phyloP scores from a whole-genome alignment of 1,140 invertebrate species.

The Oscheius sp. region DNA sequence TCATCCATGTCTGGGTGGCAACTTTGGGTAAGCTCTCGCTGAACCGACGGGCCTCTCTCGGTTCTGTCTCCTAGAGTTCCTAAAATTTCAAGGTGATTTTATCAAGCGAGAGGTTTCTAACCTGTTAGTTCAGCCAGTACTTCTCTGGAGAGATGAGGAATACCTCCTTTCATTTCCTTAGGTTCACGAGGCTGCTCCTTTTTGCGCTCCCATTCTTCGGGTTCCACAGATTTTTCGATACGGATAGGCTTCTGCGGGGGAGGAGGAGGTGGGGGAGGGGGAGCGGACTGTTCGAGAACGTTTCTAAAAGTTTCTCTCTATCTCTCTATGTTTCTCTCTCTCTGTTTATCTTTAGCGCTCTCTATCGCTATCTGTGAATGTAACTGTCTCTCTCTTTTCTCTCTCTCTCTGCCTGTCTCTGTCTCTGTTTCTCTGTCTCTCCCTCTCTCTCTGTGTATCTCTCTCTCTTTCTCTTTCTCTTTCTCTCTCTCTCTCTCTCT shows the following conservation, averaged over 20 bases:
- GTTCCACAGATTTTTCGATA: not conserved
- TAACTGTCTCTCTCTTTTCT: not conserved
- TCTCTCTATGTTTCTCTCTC: not conserved
- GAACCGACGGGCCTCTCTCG: conserved; percentile 23
- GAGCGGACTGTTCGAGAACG: conserved; percentile 25
- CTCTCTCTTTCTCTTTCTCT: not conserved
- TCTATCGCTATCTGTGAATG: not conserved
- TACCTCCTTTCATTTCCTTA: conserved; percentile 17
- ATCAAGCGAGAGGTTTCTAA: not conserved
- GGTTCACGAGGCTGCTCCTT: too few species aligned
- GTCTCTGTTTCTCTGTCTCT: not conserved
- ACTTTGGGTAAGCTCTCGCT: conserved; percentile 31
- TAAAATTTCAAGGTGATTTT: not conserved
- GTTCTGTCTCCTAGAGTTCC: not conserved
- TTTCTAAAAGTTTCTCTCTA: not conserved
- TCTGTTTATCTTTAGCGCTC: too few species aligned
- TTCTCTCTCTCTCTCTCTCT: too few species aligned
- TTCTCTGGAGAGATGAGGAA: conserved; percentile 14
- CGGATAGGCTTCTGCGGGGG: conserved; percentile 17
- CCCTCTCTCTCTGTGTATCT: not conserved
- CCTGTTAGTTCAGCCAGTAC: conserved; percentile 27
- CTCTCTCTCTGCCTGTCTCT: not conserved
- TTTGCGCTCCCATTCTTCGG: not conserved
- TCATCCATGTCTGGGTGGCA: conserved; percentile 34
- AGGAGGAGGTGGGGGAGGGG: conserved; percentile 28